Evolutionary conservation across 2,113 vertebrate species (phyloP).

Genomic region (Dipodomys ordii): DNA sequence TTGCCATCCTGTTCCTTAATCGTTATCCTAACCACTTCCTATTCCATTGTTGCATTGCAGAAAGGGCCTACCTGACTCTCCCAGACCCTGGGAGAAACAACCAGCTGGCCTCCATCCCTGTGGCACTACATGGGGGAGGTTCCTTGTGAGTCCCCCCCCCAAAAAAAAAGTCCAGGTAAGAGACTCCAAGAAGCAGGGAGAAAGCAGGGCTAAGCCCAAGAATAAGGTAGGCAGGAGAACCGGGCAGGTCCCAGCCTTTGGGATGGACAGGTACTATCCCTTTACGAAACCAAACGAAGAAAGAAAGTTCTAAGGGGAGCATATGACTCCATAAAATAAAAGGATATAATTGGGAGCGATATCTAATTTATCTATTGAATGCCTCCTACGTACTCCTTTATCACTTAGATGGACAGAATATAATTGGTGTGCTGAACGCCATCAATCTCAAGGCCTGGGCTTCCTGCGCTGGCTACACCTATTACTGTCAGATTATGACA

Average conservation of each 20-base stretch:
- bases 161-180: constrained; percentile 2
- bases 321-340: constrained; percentile 86
- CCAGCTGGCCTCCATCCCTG: background rate
- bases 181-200: background rate
- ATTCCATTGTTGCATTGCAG: background rate
- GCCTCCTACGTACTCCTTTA: constrained; percentile 87
- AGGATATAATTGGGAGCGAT: constrained; percentile 87
- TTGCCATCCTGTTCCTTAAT: background rate
- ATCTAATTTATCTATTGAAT: constrained; percentile 88
- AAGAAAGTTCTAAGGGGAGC: constrained; percentile 84
- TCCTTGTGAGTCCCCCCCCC: background rate
- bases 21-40: background rate
- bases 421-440: constrained; percentile 89
- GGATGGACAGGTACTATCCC: constrained; percentile 37
- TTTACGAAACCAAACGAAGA: constrained; percentile 76
- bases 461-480: constrained; percentile 87
- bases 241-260: background rate
- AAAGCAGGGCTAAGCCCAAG: background rate
- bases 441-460: constrained; percentile 88
- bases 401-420: constrained; percentile 89
- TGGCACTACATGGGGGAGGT: background rate
- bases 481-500: constrained; percentile 92
- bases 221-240: background rate
- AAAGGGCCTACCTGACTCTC: background rate
- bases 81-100: background rate